Base-by-base conservation (phyloP, 1,140 invertebrate species). In the fruit fly (Drosophila melanogaster) region DNA sequence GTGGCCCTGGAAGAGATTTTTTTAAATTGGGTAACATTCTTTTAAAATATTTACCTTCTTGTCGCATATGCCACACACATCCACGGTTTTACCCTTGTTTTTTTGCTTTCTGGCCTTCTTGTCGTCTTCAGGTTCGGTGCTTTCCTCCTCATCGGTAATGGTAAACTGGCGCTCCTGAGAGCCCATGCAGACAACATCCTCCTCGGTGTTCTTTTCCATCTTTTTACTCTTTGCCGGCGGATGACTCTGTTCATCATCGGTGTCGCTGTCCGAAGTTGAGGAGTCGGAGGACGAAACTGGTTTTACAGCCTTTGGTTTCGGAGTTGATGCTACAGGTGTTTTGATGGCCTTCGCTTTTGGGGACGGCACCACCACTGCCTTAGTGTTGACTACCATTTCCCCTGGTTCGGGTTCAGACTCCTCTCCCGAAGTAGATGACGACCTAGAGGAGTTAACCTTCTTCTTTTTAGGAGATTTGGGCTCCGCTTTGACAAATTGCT, bases 141-240 rank as follows among this genome's bases (percentile, higher is more conserved):
- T 60, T 7, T 59, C 76, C 8, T 65, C 81, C 3, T 90, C 85
- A 56, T 89, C 89, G 5, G 77, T 62, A 33, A 91, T 77, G 2
- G 61, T 73, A 44, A 70, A 81, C 15, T 80, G 79, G 0, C 69
- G 77, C n/a, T 73, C 78, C 15, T 77, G 49, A 22, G 64, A 59
- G 1, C 90, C 90, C 44, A 91, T 51, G 37, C 90, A 91, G 3
- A 91, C 72, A 4, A 91, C 81, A 55, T 91, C 90, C 14, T 91
- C 90, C 54, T 91, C 81, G 0, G 56, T 51, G 4, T 15, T 44
- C 40, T 61, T 55, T 10, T 69, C 62, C 41, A 69, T 89, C 0
- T 37, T 5, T 22, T 89, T 89, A 1, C 35, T 40, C 38, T 89
- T 79, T 3, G 41, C 61, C 15, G 67, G 47, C 8, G 57, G 12